Base-by-base conservation (phyloP, 2,888 invertebrate genomes). In the Cyaniris semiargus region DNA sequence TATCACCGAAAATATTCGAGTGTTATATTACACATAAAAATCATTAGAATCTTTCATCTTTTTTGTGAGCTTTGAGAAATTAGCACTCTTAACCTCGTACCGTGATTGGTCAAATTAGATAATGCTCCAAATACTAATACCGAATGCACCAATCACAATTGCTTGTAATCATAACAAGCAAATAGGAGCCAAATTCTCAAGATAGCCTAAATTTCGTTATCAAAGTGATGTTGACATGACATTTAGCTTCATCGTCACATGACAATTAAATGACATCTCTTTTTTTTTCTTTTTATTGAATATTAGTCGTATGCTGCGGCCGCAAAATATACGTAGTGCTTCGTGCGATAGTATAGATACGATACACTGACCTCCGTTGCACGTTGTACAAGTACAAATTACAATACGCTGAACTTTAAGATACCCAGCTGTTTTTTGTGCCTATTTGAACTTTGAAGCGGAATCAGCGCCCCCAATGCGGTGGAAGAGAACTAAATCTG, bases 171-270 rank as follows among this genome's bases (percentile, higher is more conserved):
- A 7, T 53, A 48, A 53, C 48, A 27, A 44, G 27, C 74, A 74
- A 74, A 53, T 53, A n/a, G 6, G 23, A 66, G 27, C 27, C 66
- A 21, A 66, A 66, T 66, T 31, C 27, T 66, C 27, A 66, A 66
- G 27, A 66, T 27, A 5, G 10, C 6, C 60, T 5, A 66, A 66
- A 27, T 27, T 27, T 13, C 5, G 66, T 27, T 27, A 66, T 6
- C 27, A 66, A 15, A 15, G 27, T 80, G 79, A 80, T 79, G 70
- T 80, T 80, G 79, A 78, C 79, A 75, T 80, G 79, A 78, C 79
- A 75, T 66, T 77, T 78, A 60, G 75, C 44, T 76, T 71, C 78
- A 60, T 79, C 80, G 81, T 81, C 81, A 80, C 80, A 81, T 80
- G 80, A 80, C 80, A 79, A 15, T 27, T 3, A 18, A 5, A 66